These are phyloP conservation scores for Polydrusus cervinus DNA, from an alignment of 2,888 invertebrate genomes.

Conservation along the genomic window DNA sequence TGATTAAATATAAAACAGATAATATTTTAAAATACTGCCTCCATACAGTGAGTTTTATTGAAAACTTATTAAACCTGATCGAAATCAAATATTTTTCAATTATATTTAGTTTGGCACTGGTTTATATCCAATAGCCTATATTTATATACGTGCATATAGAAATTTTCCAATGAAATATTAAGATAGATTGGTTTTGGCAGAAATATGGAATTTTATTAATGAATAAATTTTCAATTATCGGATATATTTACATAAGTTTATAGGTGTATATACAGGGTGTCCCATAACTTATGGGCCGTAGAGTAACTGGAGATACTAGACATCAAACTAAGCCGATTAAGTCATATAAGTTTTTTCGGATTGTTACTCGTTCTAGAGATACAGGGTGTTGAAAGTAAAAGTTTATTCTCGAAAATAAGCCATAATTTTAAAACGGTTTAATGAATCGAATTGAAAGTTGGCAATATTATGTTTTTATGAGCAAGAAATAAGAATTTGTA, in stretches of 20 bases:
- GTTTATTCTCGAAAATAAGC: too few relatives aligned
- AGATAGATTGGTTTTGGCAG: slow-evolving; percentile 36
- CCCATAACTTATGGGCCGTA: too few relatives aligned
- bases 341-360: too few relatives aligned
- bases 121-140: slow-evolving; percentile 10
- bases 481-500: too few relatives aligned
- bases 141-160: slow-evolving; percentile 13
- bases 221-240: slow-evolving; percentile 20
- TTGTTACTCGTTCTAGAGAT: too few relatives aligned
- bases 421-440: too few relatives aligned
- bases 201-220: slow-evolving; percentile 27
- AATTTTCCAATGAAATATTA: slow-evolving; percentile 32
- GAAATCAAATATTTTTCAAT: slow-evolving; percentile 22
- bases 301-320: too few relatives aligned
- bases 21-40: background rate
- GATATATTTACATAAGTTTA: background rate
- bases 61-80: slow-evolving; percentile 10
- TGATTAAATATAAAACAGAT: background rate
- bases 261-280: too few relatives aligned
- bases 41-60: slow-evolving; percentile 8
- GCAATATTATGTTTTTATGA: too few relatives aligned
- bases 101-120: slow-evolving; percentile 28
- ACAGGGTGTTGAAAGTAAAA: too few relatives aligned
- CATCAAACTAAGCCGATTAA: too few relatives aligned
- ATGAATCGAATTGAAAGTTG: too few relatives aligned